phyloP scores from a whole-genome alignment of 2,113 vertebrate species.

The Fulmarus glacialis region DNA sequence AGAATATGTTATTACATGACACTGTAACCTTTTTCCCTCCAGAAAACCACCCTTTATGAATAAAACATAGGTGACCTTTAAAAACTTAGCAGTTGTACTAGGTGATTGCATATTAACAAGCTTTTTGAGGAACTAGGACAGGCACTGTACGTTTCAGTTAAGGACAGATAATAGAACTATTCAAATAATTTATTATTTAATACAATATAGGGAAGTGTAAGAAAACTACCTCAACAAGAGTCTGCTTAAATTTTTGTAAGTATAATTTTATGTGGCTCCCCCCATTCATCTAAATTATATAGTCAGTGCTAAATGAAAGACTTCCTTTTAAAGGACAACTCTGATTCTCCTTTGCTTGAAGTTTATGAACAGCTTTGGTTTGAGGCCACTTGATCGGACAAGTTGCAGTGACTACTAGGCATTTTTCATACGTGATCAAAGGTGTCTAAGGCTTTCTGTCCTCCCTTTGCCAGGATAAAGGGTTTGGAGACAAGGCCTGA shows the following conservation, averaged over 20 bases:
- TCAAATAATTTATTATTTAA: conserved; percentile 83
- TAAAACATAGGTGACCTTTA: conserved; percentile 88
- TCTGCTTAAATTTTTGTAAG: conserved; percentile 64
- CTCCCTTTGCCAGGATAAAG: conserved; percentile 13
- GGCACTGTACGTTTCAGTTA: conserved; percentile 81
- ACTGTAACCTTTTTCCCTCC: conserved; percentile 84
- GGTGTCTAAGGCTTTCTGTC: not conserved
- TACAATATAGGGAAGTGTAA: conserved; percentile 70
- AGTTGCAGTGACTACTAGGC: not conserved
- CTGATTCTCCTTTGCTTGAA: conserved; percentile 14
- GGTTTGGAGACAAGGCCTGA: not conserved
- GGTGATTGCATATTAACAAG: conserved; percentile 89
- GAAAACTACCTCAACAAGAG: conserved; percentile 73
- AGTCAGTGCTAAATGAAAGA: conserved; percentile 37
- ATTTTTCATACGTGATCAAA: not conserved
- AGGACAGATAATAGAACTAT: conserved; percentile 82
- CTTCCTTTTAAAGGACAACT: conserved; percentile 28
- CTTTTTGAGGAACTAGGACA: conserved; percentile 86
- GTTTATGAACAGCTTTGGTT: conserved; percentile 32
- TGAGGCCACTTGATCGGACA: not conserved
- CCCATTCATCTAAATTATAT: conserved; percentile 49
- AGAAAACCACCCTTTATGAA: conserved; percentile 88
- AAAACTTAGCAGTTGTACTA: conserved; percentile 87
- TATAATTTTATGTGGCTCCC: conserved; percentile 50
- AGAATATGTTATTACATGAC: conserved; percentile 87